Base-by-base conservation (phyloP, 2,113 vertebrate genomes). In the Microtus pennsylvanicus region DNA sequence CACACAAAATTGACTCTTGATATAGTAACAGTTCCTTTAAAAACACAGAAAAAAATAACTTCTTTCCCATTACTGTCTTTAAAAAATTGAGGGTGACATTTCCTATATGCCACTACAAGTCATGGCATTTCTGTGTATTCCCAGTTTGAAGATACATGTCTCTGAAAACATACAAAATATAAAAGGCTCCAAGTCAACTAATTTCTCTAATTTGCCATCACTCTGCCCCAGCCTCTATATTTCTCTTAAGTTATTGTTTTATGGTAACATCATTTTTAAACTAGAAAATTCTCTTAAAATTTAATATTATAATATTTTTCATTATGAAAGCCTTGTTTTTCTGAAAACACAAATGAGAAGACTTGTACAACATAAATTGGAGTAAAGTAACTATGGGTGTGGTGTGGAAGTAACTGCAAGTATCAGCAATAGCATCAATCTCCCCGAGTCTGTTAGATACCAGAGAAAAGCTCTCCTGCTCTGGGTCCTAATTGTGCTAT, bases 111-210 rank as follows among this genome's bases (percentile, higher is more conserved):
- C 21, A 95, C n/a, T 1, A 12, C 7, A 74, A 58, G 30, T 42
- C 16, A 65, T 88, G 10, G 47, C 81, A 70, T 80, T 94, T 92
- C 47, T 52, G 11, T 94, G 38, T 2, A 30, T 69, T 81, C 19
- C n/a, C 63, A 77, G 63, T 85, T 94, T 69, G 82, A 93, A 93
- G 2, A 89, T 82, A 69, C 8, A 95, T 33, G 47, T 92, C 10
- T 69, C 19, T 55, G 70, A 69, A 89, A 70, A 26, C 28, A 42
- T 7, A 94, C 52, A 78, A 93, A 92, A 81, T 35, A 21, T 42
- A 58, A 87, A 65, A 11, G 69, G 8, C 35, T 45, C 14, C 69
- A 24, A 52, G 89, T 92, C 55, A 90, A 13, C 22, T 50, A 33
- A 61, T 5, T 90, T 89, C 24, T 7, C 35, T 14, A n/a, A 35